A percentile compares a stretch with the other conserved stretches of the same genome.
phyloP scores from a whole-genome alignment of 2,888 invertebrate genomes.

The Plebejus melissa region DNA sequence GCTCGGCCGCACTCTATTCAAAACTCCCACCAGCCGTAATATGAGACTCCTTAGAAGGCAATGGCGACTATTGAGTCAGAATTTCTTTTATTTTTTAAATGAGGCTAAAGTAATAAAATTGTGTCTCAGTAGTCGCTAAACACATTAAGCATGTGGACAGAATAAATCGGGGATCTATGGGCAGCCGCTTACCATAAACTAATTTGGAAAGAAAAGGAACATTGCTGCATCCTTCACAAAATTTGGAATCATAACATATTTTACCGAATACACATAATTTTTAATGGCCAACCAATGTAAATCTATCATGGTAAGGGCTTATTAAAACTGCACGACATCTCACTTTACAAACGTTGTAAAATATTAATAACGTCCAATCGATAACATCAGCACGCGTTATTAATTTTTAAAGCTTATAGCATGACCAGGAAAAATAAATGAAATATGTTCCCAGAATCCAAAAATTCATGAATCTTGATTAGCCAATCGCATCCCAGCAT shows the following conservation, averaged over 20 bases:
- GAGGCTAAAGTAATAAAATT: conserved; percentile 27
- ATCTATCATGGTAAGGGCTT: conserved; percentile 39
- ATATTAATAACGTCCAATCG: conserved; percentile 9
- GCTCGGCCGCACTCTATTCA: conserved; percentile 54
- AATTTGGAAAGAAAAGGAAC: conserved; percentile 26
- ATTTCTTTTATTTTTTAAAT: background rate
- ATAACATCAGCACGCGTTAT: background rate
- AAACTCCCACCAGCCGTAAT: conserved; percentile 42
- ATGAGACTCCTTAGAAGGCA: conserved; percentile 36
- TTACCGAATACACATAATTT: background rate
- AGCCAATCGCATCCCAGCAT: background rate
- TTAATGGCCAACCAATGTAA: conserved; percentile 19
- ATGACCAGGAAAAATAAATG: background rate
- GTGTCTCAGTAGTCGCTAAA: conserved; percentile 44
- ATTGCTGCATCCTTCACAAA: conserved; percentile 15
- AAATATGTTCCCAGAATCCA: background rate
- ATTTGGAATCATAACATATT: conserved; percentile 4
- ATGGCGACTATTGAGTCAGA: conserved; percentile 37
- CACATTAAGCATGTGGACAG: conserved; percentile 39
- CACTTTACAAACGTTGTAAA: conserved; percentile 33
- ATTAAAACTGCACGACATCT: conserved; percentile 38
- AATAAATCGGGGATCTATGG: conserved; percentile 38
- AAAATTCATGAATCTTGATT: background rate
- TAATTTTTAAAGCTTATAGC: conserved; percentile 4
- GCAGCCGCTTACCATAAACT: conserved; percentile 41